Evolutionary conservation across 2,888 invertebrate species (phyloP).

Genomic region (Drosophila heteroneura): DNA sequence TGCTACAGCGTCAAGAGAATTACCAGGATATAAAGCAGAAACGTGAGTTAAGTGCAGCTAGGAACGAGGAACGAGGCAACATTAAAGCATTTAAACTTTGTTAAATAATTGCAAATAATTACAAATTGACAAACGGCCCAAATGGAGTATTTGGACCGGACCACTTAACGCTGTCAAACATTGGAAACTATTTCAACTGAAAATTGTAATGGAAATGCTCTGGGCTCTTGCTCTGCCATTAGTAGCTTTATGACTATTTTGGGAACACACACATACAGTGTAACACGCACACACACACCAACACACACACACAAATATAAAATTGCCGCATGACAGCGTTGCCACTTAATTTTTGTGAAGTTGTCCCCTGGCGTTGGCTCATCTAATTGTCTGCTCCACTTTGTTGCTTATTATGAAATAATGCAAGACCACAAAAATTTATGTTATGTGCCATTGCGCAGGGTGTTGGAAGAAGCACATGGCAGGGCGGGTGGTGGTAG

Average conservation of each 20-base stretch:
- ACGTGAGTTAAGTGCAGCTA: slow-evolving; percentile 37
- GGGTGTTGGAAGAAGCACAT: slow-evolving; percentile 1
- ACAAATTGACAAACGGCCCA: slow-evolving; percentile 21
- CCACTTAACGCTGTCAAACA: slow-evolving; percentile 34
- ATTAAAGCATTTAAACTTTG: slow-evolving; percentile 60
- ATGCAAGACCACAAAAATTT: slow-evolving; percentile 65
- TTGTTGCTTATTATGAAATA: slow-evolving; percentile 67
- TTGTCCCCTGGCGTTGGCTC: slow-evolving; percentile 58
- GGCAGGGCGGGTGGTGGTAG: too few species aligned
- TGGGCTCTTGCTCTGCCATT: slow-evolving; percentile 31
- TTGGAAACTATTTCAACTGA: slow-evolving; percentile 61
- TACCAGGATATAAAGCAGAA: slow-evolving; percentile 21
- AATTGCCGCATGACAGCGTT: slow-evolving; percentile 40
- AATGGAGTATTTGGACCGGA: slow-evolving; percentile 8
- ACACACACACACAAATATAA: slow-evolving; percentile 11
- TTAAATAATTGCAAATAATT: slow-evolving; percentile 62
- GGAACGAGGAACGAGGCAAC: slow-evolving; percentile 26
- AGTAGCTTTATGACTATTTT: slow-evolving; percentile 68
- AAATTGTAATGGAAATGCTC: slow-evolving; percentile 34
- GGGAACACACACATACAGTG: slow-evolving; percentile 34
- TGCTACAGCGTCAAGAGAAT: slow-evolving; percentile 42
- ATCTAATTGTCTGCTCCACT: slow-evolving; percentile 68
- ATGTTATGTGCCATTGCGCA: slow-evolving; percentile 32
- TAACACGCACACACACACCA: slow-evolving; percentile 9
- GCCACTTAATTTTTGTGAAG: slow-evolving; percentile 71